Percentiles rank a stretch among this genome's conserved stretches.
phyloP scores from a whole-genome alignment of 2,888 invertebrate species.

The Candidula unifasciata region DNA sequence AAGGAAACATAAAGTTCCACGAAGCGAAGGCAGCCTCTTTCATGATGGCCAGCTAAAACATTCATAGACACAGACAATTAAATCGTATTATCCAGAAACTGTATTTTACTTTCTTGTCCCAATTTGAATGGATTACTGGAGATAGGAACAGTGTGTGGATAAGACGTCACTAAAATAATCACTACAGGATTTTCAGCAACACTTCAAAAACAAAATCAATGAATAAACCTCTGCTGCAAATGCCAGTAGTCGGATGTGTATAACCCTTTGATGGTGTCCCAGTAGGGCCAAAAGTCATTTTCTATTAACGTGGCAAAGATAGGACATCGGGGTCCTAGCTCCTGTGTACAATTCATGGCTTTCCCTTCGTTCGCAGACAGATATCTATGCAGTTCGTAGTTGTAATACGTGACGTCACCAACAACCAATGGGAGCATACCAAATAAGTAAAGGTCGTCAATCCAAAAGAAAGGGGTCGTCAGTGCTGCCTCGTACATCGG shows the following conservation, averaged over 20 bases:
- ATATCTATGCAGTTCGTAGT: slow-evolving; percentile 35
- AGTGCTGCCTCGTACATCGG: slow-evolving; percentile 46
- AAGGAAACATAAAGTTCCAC: too few relatives aligned
- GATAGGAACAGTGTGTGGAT: too few relatives aligned
- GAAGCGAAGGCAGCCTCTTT: too few relatives aligned
- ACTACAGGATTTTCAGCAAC: background rate
- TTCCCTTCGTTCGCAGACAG: slow-evolving; percentile 18
- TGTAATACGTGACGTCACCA: slow-evolving; percentile 47
- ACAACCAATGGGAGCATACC: slow-evolving; percentile 53
- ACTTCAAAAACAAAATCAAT: slow-evolving; percentile 3
- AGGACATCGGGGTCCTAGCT: slow-evolving; percentile 29
- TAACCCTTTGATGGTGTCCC: slow-evolving; percentile 16
- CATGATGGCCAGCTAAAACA: too few relatives aligned
- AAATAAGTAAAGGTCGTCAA: slow-evolving; percentile 55
- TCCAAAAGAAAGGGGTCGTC: slow-evolving; percentile 54
- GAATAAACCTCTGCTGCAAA: slow-evolving; percentile 23
- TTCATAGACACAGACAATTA: too few relatives aligned
- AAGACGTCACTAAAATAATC: background rate
- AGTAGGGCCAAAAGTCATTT: slow-evolving; percentile 14
- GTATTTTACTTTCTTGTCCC: too few relatives aligned
- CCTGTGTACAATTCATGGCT: slow-evolving; percentile 40
- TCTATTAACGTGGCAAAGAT: slow-evolving; percentile 44
- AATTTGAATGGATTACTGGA: too few relatives aligned
- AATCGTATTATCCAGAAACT: too few relatives aligned
- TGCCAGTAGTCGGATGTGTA: slow-evolving; percentile 18